Evolutionary conservation across 2,888 invertebrate genomes (phyloP).

Genomic region (Abrostola tripartita): DNA sequence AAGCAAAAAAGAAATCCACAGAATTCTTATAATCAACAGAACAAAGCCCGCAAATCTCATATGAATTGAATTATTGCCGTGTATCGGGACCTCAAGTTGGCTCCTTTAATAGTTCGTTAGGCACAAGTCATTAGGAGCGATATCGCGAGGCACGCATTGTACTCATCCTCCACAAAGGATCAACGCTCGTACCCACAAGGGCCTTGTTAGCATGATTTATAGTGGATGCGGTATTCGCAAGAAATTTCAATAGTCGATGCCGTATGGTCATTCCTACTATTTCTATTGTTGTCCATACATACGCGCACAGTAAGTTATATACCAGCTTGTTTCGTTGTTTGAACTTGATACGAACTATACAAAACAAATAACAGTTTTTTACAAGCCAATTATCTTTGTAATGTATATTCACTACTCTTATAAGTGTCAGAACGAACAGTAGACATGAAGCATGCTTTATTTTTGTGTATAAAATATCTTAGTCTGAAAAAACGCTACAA

Average conservation of each 20-base stretch:
- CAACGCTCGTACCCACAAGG: slow-evolving; percentile 64
- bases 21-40: slow-evolving; percentile 2
- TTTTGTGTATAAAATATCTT: too few relatives aligned
- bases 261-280: slow-evolving; percentile 24
- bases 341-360: too few relatives aligned
- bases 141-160: slow-evolving; percentile 61
- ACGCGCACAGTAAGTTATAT: slow-evolving; percentile 12
- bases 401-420: too few relatives aligned
- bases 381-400: too few relatives aligned
- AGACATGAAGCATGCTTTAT: too few relatives aligned
- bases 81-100: slow-evolving; percentile 31
- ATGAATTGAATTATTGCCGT: slow-evolving; percentile 39
- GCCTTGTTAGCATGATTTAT: slow-evolving; percentile 79
- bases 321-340: too few relatives aligned
- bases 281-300: slow-evolving; percentile 30
- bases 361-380: too few relatives aligned
- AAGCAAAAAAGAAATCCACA: neutral
- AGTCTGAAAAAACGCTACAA: too few relatives aligned
- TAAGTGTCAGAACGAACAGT: too few relatives aligned
- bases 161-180: slow-evolving; percentile 63
- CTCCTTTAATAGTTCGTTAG: slow-evolving; percentile 68
- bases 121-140: slow-evolving; percentile 65
- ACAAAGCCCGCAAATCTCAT: slow-evolving; percentile 30
- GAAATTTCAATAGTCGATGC: slow-evolving; percentile 61
- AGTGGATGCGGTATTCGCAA: slow-evolving; percentile 48